phyloP scores from a whole-genome alignment of 2,113 vertebrate genomes.

The Dicentrarchus labrax region DNA sequence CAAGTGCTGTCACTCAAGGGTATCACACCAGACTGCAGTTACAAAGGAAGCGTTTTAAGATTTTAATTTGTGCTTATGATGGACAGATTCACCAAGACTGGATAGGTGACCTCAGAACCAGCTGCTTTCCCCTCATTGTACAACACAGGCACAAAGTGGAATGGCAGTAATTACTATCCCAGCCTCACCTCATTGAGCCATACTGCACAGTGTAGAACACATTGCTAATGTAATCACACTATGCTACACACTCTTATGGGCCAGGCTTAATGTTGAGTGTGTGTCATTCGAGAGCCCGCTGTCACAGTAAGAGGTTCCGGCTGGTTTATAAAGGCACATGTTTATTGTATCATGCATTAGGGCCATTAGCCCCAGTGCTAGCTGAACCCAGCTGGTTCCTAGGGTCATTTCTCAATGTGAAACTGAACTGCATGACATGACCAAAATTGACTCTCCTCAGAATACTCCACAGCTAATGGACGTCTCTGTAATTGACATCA shows the following conservation, averaged over 20 bases:
- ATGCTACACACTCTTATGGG: slow-evolving; percentile 70
- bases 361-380: slow-evolving; percentile 73
- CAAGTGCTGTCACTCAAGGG: slow-evolving; percentile 39
- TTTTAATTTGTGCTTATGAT: slow-evolving; percentile 47
- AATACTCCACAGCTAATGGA: slow-evolving; percentile 75
- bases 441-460: slow-evolving; percentile 74
- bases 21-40: slow-evolving; percentile 17
- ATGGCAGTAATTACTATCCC: slow-evolving; percentile 69
- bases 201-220: slow-evolving; percentile 70
- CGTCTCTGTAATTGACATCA: slow-evolving; percentile 76
- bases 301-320: slow-evolving; percentile 74
- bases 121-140: slow-evolving; percentile 69
- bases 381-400: slow-evolving; percentile 64
- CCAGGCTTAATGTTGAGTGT: slow-evolving; percentile 71
- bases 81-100: slow-evolving; percentile 51
- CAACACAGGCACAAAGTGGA: slow-evolving; percentile 68
- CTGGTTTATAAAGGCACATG: slow-evolving; percentile 77
- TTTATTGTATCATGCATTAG: slow-evolving; percentile 77
- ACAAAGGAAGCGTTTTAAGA: slow-evolving; percentile 39
- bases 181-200: slow-evolving; percentile 75
- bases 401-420: slow-evolving; percentile 77
- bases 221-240: slow-evolving; percentile 79
- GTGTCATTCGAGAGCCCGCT: slow-evolving; percentile 78
- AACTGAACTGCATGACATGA: slow-evolving; percentile 75
- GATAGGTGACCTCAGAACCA: slow-evolving; percentile 75